Conservation (phyloP, 2,113 vertebrate species). For the Zosterops japonicus region DNA sequence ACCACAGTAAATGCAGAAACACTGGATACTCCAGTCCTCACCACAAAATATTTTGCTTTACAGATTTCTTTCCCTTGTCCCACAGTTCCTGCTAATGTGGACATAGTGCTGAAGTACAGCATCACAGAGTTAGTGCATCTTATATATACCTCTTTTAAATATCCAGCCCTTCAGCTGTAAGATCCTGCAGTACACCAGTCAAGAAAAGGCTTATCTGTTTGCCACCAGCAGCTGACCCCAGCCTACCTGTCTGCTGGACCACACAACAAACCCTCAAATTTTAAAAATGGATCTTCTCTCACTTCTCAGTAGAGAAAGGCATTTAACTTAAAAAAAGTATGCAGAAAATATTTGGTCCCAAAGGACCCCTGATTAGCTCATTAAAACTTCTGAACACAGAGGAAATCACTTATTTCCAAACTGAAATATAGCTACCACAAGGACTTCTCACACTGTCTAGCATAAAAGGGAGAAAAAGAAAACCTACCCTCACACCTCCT, state of each 20-base stretch:
- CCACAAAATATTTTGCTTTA: neutral
- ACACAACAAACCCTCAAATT: neutral
- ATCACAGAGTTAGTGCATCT: neutral
- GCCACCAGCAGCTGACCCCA: neutral
- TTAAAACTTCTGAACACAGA: neutral
- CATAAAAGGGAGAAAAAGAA: neutral
- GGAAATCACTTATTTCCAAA: neutral
- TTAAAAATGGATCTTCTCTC: neutral
- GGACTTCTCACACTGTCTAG: neutral
- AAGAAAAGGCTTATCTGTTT: neutral
- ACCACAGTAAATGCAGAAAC: neutral
- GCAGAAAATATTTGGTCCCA: neutral
- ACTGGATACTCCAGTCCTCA: neutral
- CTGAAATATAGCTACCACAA: neutral
- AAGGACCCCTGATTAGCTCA: neutral
- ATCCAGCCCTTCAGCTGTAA: neutral
- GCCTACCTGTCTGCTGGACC: accelerated
- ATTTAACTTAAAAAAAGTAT: neutral
- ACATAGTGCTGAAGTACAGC: accelerated
- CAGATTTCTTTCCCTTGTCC: neutral
- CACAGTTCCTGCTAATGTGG: neutral
- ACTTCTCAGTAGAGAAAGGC: neutral
- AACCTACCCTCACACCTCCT: neutral
- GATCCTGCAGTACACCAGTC: neutral
- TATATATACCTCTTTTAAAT: neutral